Evolutionary conservation across 2,888 invertebrate species (phyloP).

Genomic region (Nowickia ferox): DNA sequence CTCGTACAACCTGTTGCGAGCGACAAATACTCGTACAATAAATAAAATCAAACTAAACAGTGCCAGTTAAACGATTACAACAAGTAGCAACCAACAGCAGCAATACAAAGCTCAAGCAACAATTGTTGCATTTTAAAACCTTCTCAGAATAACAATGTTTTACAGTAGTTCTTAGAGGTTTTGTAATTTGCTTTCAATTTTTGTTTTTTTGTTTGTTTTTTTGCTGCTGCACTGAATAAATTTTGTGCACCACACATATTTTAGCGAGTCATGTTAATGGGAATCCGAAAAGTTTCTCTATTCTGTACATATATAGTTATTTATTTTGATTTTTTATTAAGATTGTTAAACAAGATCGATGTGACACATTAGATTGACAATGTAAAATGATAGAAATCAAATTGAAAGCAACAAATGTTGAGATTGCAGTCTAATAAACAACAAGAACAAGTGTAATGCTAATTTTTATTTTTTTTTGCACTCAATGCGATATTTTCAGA

Average conservation of each 20-base stretch:
- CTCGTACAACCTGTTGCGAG: constrained; percentile 47
- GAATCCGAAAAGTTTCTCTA: constrained; percentile 39
- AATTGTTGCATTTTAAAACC: constrained; percentile 68
- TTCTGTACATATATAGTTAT: neutral
- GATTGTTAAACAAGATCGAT: constrained; percentile 69
- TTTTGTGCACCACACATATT: constrained; percentile 19
- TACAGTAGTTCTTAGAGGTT: constrained; percentile 57
- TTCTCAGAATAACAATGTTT: constrained; percentile 34
- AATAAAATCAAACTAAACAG: constrained; percentile 8
- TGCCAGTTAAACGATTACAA: constrained; percentile 39
- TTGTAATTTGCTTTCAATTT: constrained; percentile 28
- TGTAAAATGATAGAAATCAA: constrained; percentile 64
- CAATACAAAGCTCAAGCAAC: constrained; percentile 46
- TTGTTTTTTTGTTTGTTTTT: neutral
- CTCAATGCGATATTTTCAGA: constrained; percentile 35
- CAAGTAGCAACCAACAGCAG: constrained; percentile 36
- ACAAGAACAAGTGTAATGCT: constrained; percentile 56
- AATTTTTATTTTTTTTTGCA: constrained; percentile 30
- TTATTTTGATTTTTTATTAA: constrained; percentile 22
- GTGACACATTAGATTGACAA: constrained; percentile 69
- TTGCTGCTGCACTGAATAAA: constrained; percentile 8
- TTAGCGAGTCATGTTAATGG: constrained; percentile 37
- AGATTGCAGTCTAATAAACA: constrained; percentile 40
- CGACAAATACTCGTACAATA: neutral
- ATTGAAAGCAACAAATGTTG: constrained; percentile 45